A percentile compares a stretch with the other conserved stretches of the same genome.
Conservation (phyloP, 2,888 invertebrate species). For the Netelia fuscicornis region DNA sequence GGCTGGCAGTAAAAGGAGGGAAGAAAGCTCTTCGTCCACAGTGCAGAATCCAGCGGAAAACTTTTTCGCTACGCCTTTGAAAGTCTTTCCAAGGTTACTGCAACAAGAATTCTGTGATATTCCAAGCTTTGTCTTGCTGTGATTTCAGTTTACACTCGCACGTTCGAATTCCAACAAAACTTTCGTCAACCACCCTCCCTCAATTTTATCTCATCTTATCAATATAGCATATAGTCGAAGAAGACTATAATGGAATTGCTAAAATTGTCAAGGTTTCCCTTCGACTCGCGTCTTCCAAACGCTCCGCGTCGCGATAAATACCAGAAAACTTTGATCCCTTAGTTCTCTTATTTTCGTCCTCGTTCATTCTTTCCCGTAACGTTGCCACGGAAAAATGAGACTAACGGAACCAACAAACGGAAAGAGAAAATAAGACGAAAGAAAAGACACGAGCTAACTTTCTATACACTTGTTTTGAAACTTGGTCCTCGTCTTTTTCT, state of each 20-base stretch:
- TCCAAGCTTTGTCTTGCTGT: neutral
- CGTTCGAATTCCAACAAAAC: constrained; percentile 1
- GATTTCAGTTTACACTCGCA: neutral
- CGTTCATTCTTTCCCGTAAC: constrained; percentile 1
- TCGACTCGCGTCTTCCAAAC: neutral
- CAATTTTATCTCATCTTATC: neutral
- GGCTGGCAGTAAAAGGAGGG: neutral
- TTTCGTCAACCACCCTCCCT: neutral
- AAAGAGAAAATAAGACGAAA: constrained; percentile 24
- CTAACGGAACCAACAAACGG: constrained; percentile 26
- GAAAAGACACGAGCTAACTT: constrained; percentile 22
- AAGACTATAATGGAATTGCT: constrained; percentile 28
- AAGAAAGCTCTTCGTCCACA: neutral
- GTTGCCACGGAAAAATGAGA: constrained; percentile 37
- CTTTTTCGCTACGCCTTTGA: neutral
- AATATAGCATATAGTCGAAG: constrained; percentile 1
- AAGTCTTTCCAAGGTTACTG: constrained; percentile 21
- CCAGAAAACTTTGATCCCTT: constrained; percentile 36
- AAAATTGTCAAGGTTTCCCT: neutral
- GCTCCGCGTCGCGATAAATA: constrained; percentile 15
- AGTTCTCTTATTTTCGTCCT: constrained; percentile 20
- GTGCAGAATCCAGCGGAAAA: no score
- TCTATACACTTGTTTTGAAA: constrained; percentile 39
- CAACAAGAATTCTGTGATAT: constrained; percentile 5
- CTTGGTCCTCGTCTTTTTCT: constrained; percentile 35